Evolutionary conservation across 1,140 invertebrate genomes (phyloP).

Genomic region (Tetramorium alpestre): DNA sequence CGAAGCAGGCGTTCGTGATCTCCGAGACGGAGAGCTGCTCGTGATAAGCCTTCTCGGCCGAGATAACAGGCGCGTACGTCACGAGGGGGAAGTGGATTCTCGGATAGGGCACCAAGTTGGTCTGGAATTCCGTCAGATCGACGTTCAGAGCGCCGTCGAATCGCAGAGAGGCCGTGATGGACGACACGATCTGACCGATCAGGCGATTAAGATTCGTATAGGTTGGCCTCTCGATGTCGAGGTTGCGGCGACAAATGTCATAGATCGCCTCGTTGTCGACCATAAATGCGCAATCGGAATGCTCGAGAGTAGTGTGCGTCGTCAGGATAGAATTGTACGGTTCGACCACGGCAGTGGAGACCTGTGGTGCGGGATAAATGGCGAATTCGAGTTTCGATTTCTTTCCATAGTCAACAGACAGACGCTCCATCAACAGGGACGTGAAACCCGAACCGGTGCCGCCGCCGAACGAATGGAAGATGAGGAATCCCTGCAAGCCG

Average conservation of each 20-base stretch:
- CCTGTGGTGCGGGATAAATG: conserved; percentile 71
- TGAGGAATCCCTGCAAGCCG: conserved; percentile 72
- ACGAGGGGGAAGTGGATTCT: conserved; percentile 71
- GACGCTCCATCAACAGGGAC: conserved; percentile 70
- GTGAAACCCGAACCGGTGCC: conserved; percentile 72
- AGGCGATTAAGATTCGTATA: conserved; percentile 84
- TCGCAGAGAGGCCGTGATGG: conserved; percentile 71
- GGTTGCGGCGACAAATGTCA: conserved; percentile 95
- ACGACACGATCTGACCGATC: conserved; percentile 79
- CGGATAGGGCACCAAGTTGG: conserved; percentile 70
- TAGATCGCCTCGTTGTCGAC: conserved; percentile 96
- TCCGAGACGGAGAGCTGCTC: conserved; percentile 73
- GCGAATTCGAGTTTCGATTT: conserved; percentile 71
- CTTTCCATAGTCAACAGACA: conserved; percentile 71
- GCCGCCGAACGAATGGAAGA: conserved; percentile 72
- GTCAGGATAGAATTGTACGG: conserved; percentile 71
- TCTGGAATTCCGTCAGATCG: conserved; percentile 71
- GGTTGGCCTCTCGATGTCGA: conserved; percentile 94
- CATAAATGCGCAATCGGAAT: conserved; percentile 96
- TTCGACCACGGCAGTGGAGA: conserved; percentile 69
- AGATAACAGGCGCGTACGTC: conserved; percentile 71
- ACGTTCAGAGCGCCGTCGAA: conserved; percentile 72
- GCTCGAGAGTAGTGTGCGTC: conserved; percentile 89
- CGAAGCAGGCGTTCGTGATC: conserved; percentile 87
- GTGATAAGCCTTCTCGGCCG: conserved; percentile 72